A percentile compares a stretch with the other conserved stretches of the same genome.
phyloP scores from a whole-genome alignment of 2,797 vertebrate genomes.

The Leuciscus waleckii region DNA sequence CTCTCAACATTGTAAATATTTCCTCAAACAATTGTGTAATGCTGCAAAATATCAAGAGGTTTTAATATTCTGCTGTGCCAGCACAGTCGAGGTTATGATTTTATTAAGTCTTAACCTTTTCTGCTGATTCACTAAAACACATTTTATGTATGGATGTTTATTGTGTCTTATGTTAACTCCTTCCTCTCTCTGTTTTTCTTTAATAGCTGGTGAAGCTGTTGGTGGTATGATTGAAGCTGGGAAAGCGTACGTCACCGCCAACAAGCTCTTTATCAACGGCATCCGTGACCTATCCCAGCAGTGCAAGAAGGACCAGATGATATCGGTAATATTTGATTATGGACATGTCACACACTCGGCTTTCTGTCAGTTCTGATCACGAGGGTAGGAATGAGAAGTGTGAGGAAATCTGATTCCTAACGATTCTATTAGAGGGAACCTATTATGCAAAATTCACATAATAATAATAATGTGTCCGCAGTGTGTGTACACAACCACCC shows the following conservation, averaged over 20 bases:
- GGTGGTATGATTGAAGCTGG: slow-evolving; percentile 88
- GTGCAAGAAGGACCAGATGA: slow-evolving; percentile 86
- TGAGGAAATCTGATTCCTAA: background rate
- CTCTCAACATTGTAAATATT: background rate
- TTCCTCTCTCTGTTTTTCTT: slow-evolving; percentile 23
- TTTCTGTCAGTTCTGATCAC: background rate
- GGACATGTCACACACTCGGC: no score
- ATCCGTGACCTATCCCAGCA: slow-evolving; percentile 86
- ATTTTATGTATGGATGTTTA: background rate
- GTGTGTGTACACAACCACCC: no score
- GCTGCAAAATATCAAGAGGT: background rate
- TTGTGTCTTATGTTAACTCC: background rate
- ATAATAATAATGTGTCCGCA: no score
- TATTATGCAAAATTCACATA: no score
- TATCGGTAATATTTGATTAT: slow-evolving; percentile 77
- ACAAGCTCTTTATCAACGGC: slow-evolving; percentile 86
- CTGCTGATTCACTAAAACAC: background rate
- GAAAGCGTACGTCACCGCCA: slow-evolving; percentile 84
- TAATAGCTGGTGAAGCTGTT: slow-evolving; percentile 85
- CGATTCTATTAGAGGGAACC: background rate
- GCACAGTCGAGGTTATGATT: background rate
- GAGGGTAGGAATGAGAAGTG: background rate
- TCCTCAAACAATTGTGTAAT: background rate
- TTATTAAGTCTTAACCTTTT: background rate
- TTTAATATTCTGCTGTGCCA: background rate